Conservation (phyloP, 2,113 vertebrate species). For the Chaetodon trifascialis region DNA sequence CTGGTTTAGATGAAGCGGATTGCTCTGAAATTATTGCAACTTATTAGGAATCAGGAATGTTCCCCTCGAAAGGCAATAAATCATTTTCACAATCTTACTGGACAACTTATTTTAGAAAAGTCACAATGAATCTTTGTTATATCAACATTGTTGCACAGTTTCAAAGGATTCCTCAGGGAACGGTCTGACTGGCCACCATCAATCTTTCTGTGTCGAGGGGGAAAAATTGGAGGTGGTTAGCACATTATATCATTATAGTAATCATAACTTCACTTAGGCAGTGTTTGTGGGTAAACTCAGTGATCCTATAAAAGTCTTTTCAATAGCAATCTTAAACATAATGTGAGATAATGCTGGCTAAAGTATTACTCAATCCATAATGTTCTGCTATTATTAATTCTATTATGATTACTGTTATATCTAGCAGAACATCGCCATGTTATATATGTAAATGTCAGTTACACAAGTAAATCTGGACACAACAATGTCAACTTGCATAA, state of each 20-base stretch:
- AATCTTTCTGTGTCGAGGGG: conserved; percentile 61
- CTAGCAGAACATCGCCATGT: conserved; percentile 2
- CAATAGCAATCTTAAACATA: conserved; percentile 34
- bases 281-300: conserved; percentile 62
- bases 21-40: conserved; percentile 65
- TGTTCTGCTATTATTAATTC: conserved; percentile 24
- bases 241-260: conserved; percentile 75
- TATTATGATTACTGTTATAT: conserved; percentile 3
- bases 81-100: conserved; percentile 69
- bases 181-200: conserved; percentile 64
- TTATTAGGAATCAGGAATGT: conserved; percentile 69
- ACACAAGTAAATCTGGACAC: background rate
- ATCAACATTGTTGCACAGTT: conserved; percentile 65
- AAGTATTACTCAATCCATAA: conserved; percentile 13
- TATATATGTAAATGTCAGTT: background rate
- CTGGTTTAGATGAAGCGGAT: conserved; percentile 49
- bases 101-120: conserved; percentile 64
- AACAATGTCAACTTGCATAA: background rate
- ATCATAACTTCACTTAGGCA: conserved; percentile 65
- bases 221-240: conserved; percentile 68
- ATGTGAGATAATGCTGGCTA: conserved; percentile 22
- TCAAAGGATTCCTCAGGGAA: conserved; percentile 58
- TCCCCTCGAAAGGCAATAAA: conserved; percentile 51
- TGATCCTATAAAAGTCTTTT: conserved; percentile 55
- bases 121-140: conserved; percentile 72